A percentile compares a stretch with the other conserved stretches of the same genome.
These are phyloP conservation scores for Chrysogorgia sp. DNA, from an alignment of 92 coral and sea anemone species.

Conservation along the genomic window DNA sequence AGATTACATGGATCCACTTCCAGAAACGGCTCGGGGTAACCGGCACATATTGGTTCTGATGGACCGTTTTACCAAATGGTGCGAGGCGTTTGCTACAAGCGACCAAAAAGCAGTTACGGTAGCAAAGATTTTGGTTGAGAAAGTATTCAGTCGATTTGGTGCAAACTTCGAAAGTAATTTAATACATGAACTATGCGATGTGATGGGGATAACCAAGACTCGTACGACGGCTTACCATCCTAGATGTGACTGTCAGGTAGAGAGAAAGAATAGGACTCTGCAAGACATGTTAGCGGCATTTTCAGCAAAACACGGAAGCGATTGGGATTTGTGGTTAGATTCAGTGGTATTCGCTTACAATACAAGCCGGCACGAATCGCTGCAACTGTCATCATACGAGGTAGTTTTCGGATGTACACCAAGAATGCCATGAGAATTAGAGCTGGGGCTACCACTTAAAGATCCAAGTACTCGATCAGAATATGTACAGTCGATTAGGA, in stretches of 20 bases:
- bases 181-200: conserved; percentile 54
- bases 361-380: conserved; percentile 54
- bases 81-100: too few relatives aligned
- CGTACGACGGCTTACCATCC: too few relatives aligned
- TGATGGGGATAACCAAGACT: conserved; percentile 52
- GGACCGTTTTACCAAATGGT: too few relatives aligned
- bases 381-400: conserved; percentile 44
- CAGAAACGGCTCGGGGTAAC: too few relatives aligned
- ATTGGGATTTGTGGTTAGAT: conserved; percentile 58
- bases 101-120: too few relatives aligned
- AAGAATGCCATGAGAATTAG: conserved; percentile 36
- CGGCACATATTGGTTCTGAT: too few relatives aligned
- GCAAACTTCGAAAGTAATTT: too few relatives aligned
- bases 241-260: conserved; percentile 55
- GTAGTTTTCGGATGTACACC: conserved; percentile 50
- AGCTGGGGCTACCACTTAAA: conserved; percentile 21
- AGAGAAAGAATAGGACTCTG: conserved; percentile 58
- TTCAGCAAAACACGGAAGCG: conserved; percentile 39
- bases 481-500: conserved; percentile 2
- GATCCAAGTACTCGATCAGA: conserved; percentile 21
- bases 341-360: too few relatives aligned
- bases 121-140: too few relatives aligned
- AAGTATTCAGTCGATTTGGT: too few relatives aligned
- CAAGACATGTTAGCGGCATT: conserved; percentile 60
- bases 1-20: too few relatives aligned